phyloP scores from a whole-genome alignment of 2,888 invertebrate species.

The Bombylius major region DNA sequence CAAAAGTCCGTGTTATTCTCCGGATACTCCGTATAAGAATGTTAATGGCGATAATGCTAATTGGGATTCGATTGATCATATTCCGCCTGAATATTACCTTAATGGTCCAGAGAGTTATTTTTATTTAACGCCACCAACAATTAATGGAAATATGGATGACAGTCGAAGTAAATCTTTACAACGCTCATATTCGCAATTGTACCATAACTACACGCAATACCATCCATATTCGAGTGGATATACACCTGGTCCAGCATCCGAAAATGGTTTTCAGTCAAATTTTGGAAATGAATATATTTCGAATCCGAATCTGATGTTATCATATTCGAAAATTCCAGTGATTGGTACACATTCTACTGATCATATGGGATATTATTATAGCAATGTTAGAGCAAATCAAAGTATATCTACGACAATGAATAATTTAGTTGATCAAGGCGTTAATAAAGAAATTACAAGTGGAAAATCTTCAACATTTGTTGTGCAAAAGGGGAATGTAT shows the following conservation, averaged over 20 bases:
- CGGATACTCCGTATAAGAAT: no score
- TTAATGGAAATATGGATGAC: neutral
- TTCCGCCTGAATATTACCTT: neutral
- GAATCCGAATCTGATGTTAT: neutral
- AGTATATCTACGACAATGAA: neutral
- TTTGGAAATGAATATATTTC: neutral
- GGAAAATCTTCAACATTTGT: conserved; percentile 19
- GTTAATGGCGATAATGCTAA: neutral
- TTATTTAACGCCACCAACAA: neutral
- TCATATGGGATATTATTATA: neutral
- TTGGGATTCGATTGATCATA: neutral
- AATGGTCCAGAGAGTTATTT: neutral
- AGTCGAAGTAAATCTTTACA: neutral
- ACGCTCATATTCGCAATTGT: neutral
- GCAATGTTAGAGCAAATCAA: neutral
- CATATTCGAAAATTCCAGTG: neutral
- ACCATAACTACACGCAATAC: neutral
- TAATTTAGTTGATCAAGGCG: neutral
- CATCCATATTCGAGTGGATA: neutral
- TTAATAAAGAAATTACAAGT: neutral
- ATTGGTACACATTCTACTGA: neutral
- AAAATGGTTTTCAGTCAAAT: neutral
- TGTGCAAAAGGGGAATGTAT: conserved; percentile 35
- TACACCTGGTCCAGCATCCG: neutral
- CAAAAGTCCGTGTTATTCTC: conserved; percentile 4